Evolutionary conservation across 2,113 vertebrate species (phyloP), one percentile per base, ranked within the genome.

Genomic region (Sinocyclocheilus rhinocerous): DNA sequence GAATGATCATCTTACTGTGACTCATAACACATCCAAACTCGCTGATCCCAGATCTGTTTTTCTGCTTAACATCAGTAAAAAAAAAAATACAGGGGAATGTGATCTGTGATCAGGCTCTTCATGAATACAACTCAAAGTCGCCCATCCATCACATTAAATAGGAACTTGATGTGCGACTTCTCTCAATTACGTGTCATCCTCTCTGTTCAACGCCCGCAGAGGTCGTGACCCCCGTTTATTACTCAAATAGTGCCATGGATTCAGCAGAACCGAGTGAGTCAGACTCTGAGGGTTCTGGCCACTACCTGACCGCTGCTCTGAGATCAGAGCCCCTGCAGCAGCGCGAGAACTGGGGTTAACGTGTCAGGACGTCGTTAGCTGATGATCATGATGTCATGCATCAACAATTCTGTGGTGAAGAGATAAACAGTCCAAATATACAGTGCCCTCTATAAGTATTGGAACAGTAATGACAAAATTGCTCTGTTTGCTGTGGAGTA

Each of bases 101-200:
- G 42, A 69, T 42, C 33, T 18, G 24, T 18, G 29, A 39, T 69
- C 73, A 10, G 72, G 33, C 24, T 13, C 22, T 65, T 86, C 80
- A 69, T 45, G 72, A 61, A 88, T 18, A 24, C 12, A 78, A 52
- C 82, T 59, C 72, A 69, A 48, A 79, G 83, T 65, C 67, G 48
- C n/a, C 50, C 79, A 89, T 87, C 82, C 87, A 73, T 89, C 88
- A 87, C 73, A 85, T 89, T 77, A 89, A 87, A 89, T 80, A 20
- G 20, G 24, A 16, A 6, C 55, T 73, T 61, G 73, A 85, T 55
- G 86, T 85, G 86, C 20, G 86, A 89, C 86, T 85, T 70, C 69
- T 73, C 79, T 87, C 86, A 89, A 75, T 85, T 87, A 75, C 65
- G 45, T 63, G 70, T 83, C 83, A 83, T 84, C 82, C 72, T 65